Evolutionary conservation across 2,797 vertebrate species (phyloP).

Genomic region (Nyctibius grandis): DNA sequence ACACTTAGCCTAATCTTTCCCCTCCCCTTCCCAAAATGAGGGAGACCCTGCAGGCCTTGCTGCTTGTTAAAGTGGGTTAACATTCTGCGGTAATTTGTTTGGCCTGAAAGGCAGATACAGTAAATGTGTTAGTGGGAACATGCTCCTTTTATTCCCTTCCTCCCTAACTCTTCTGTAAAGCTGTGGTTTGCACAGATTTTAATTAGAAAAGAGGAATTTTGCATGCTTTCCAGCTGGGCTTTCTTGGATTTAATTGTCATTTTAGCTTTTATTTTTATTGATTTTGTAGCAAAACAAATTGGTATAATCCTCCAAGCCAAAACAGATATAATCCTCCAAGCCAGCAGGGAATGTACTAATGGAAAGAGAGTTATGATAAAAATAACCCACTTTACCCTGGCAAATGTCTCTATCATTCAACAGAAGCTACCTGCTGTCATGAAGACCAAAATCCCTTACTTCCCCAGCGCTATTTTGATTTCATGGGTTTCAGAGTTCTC

Average conservation of each 20-base stretch:
- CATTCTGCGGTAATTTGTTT: neutral
- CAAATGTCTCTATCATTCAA: conserved; percentile 11
- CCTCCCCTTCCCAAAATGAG: neutral
- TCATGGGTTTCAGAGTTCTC: neutral
- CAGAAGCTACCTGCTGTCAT: neutral
- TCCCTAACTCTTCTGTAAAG: conserved; percentile 6
- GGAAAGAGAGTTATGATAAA: conserved; percentile 35
- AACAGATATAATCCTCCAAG: conserved; percentile 36
- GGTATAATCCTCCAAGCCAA: conserved; percentile 48
- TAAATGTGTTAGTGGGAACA: neutral
- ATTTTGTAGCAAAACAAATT: conserved; percentile 55
- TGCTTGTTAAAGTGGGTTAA: neutral
- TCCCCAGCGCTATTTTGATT: neutral
- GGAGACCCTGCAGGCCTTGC: neutral
- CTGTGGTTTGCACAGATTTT: conserved; percentile 32
- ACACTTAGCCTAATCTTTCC: neutral
- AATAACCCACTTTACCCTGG: conserved; percentile 19
- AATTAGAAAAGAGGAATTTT: conserved; percentile 56
- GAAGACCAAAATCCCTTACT: neutral
- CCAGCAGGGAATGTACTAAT: conserved; percentile 37
- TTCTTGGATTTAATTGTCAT: conserved; percentile 58
- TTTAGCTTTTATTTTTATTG: conserved; percentile 63
- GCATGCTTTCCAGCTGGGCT: conserved; percentile 47
- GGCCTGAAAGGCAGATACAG: neutral
- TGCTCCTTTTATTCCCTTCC: neutral